Evolutionary conservation across 2,797 vertebrate genomes (phyloP).

Genomic region (Tenualosa ilisha): DNA sequence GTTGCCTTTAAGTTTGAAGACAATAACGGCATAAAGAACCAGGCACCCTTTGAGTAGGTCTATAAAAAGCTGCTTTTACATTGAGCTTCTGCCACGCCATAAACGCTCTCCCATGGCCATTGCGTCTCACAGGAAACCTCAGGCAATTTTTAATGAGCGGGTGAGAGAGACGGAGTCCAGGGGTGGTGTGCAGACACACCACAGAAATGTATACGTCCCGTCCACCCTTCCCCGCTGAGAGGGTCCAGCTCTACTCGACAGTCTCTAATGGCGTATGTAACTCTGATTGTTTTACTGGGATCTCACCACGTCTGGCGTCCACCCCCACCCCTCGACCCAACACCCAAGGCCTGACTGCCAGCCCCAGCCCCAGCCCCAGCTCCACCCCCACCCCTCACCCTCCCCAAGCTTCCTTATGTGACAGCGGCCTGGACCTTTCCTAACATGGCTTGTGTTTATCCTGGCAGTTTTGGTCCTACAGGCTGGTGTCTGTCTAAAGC

Average conservation of each 20-base stretch:
- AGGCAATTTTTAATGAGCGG: neutral
- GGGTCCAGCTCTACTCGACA: neutral
- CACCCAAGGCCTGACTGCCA: no score
- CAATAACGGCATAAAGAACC: neutral
- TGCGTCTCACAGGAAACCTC: neutral
- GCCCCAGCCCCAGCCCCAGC: no score
- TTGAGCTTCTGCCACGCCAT: neutral
- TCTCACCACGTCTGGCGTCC: neutral
- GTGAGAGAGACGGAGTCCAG: conserved; percentile 17
- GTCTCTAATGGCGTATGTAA: neutral
- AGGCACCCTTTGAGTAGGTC: neutral
- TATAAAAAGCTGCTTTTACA: conserved; percentile 15
- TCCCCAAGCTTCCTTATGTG: neutral
- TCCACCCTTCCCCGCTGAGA: neutral
- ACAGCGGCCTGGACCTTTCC: neutral
- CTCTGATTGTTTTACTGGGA: neutral
- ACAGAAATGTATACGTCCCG: neutral
- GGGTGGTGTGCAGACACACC: neutral
- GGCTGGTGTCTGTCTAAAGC: neutral
- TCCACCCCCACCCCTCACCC: neutral
- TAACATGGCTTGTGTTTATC: neutral
- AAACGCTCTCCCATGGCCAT: neutral
- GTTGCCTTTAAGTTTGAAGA: neutral
- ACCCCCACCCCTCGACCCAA: neutral
- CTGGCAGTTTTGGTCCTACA: neutral